Evolutionary conservation across 2,888 invertebrate species (phyloP), one percentile per base, ranked within the genome.

Genomic region (Drosophila trichaetosa): DNA sequence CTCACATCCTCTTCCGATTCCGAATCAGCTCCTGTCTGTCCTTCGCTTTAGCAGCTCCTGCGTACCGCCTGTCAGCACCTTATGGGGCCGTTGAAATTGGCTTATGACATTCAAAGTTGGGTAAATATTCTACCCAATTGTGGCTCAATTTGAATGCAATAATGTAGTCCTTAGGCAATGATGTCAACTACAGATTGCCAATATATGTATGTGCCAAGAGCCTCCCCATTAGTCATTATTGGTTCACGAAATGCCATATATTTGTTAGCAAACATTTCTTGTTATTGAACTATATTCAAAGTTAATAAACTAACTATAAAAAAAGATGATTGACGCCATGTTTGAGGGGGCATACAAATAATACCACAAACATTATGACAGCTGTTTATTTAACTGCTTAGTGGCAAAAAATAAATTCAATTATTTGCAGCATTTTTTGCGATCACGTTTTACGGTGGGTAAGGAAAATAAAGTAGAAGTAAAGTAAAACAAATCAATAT

Each of bases 401-500:
- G 8, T 4, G 18, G 2, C 36, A 36, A 2, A 18, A 40, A 40
- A 40, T 10, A 40, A 10, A n/a, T 40, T 10, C 4, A n/a, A 48
- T 48, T 27, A 48, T 21, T 53, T 24, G 21, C 11, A 10, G 34
- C 11, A 18, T 24, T 53, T 8, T 10, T 16, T 21, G 4, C 24
- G 42, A 6, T 24, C 13, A 27, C 24, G 24, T 6, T 16, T 16
- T 24, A 42, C 6, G 36, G 7, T 16, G 36, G 3, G 1, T 13
- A 46, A 51, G 24, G 24, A 31, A 46, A 38, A 48, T 24, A 68
- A 48, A 54, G 29, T 61, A 54, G 40, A 33, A 33, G 33, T 33
- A 33, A 11, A 11, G 33, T 33, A 8, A 33, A 33, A 33, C 11
- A 80, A 80, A 89, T 89, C 88, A 70, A 89, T 82, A 80, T 61